Percentiles rank a stretch among this genome's conserved stretches.
Evolutionary conservation across 2,113 vertebrate species (phyloP).

Genomic region (Spheniscus mendiculus): DNA sequence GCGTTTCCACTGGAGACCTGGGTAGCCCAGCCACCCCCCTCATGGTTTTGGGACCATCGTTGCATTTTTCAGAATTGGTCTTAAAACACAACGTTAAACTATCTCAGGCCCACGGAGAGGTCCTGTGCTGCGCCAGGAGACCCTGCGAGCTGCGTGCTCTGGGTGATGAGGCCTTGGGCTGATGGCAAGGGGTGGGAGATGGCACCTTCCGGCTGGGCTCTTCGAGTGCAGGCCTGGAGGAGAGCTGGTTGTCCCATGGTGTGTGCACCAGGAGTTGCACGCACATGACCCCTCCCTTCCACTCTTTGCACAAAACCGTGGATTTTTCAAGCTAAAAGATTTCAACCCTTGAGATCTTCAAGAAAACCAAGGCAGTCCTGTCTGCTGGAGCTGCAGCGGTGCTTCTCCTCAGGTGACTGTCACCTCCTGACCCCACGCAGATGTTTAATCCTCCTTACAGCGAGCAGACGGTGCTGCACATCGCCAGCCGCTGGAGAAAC

Average conservation of each 20-base stretch:
- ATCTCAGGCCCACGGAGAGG: neutral
- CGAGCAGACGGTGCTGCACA: neutral
- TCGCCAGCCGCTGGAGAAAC: neutral
- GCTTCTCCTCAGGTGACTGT: neutral
- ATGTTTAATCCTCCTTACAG: neutral
- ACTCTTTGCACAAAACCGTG: rapidly evolving
- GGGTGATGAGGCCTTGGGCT: no score
- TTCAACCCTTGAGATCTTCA: neutral
- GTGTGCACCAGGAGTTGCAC: neutral
- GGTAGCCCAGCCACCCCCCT: no score
- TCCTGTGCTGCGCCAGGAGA: neutral
- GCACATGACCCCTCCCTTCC: neutral
- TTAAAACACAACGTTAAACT: no score
- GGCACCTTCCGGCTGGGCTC: neutral
- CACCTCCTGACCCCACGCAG: neutral
- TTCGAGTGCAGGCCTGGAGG: neutral
- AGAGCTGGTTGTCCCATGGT: neutral
- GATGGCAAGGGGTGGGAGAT: neutral
- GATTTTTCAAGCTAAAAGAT: neutral
- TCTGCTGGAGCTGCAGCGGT: neutral
- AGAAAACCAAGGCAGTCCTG: neutral
- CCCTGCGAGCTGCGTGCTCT: no score
- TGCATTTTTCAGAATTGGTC: neutral
- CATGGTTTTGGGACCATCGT: neutral
- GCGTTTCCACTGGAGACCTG: neutral